A percentile compares a stretch with the other conserved stretches of the same genome.
phyloP scores from a whole-genome alignment of 2,113 vertebrate species.

The Sinocyclocheilus anshuiensis region DNA sequence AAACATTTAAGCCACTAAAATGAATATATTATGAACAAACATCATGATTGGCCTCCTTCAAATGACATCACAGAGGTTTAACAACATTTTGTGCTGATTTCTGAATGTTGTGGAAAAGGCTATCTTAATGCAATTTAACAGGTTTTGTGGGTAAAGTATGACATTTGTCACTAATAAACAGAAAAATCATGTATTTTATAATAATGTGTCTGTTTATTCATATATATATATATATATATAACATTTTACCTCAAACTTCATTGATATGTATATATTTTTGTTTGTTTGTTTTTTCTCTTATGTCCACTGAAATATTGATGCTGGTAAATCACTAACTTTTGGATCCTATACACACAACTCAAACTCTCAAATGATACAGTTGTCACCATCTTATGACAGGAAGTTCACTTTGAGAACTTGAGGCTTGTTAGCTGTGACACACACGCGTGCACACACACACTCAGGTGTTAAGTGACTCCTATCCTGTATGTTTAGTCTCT shows the following conservation, averaged over 20 bases:
- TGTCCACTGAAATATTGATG: too few species aligned
- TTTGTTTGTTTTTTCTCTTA: too few species aligned
- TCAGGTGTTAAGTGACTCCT: neutral
- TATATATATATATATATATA: too few species aligned
- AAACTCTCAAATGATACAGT: neutral
- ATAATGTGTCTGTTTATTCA: neutral
- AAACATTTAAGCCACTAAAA: neutral
- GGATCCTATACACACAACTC: neutral
- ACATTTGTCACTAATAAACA: neutral
- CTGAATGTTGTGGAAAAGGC: neutral
- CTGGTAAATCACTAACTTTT: too few species aligned
- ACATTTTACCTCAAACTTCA: too few species aligned
- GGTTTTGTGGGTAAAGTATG: neutral
- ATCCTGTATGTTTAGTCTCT: conserved; percentile 24
- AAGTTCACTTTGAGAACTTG: neutral
- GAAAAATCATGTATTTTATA: neutral
- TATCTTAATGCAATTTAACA: too few species aligned
- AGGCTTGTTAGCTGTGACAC: neutral
- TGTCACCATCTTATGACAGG: neutral
- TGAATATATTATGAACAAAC: neutral
- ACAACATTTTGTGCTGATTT: neutral
- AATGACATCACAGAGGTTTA: neutral
- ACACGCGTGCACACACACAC: neutral
- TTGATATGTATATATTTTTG: too few species aligned
- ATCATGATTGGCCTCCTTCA: neutral